Evolutionary conservation across 2,888 invertebrate genomes (phyloP).

Genomic region (Metellina segmentata): DNA sequence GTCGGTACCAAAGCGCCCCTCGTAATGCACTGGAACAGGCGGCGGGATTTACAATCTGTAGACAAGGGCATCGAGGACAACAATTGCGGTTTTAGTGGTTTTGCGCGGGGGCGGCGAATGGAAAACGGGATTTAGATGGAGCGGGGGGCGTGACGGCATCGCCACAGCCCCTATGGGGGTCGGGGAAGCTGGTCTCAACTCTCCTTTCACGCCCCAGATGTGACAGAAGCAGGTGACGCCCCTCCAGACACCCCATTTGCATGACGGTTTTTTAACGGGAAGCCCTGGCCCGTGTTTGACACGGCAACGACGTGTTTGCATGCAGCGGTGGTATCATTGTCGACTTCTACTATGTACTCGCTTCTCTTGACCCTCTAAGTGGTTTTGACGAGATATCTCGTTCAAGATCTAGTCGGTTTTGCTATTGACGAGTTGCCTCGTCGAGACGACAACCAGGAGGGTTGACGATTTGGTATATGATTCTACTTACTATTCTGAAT

Average conservation of each 20-base stretch:
- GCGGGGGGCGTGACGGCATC: conserved; percentile 34
- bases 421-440: too few relatives aligned
- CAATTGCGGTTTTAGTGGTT: conserved; percentile 57
- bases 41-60: conserved; percentile 2
- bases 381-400: too few relatives aligned
- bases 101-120: not conserved
- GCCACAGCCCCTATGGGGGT: too few relatives aligned
- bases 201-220: conserved; percentile 32
- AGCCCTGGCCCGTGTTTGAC: not conserved
- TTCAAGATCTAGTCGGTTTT: too few relatives aligned
- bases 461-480: too few relatives aligned
- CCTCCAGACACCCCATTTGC: not conserved
- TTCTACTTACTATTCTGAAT: too few relatives aligned
- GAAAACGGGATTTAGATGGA: conserved; percentile 27
- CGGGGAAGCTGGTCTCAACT: not conserved
- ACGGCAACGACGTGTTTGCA: too few relatives aligned
- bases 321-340: too few relatives aligned
- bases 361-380: too few relatives aligned
- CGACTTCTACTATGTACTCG: too few relatives aligned
- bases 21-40: conserved; percentile 19
- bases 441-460: too few relatives aligned
- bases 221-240: conserved; percentile 32
- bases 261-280: conserved; percentile 3
- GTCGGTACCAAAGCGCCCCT: not conserved
- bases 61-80: not conserved